Evolutionary conservation across 2,888 invertebrate genomes (phyloP).

Genomic region (Luperina testacea): DNA sequence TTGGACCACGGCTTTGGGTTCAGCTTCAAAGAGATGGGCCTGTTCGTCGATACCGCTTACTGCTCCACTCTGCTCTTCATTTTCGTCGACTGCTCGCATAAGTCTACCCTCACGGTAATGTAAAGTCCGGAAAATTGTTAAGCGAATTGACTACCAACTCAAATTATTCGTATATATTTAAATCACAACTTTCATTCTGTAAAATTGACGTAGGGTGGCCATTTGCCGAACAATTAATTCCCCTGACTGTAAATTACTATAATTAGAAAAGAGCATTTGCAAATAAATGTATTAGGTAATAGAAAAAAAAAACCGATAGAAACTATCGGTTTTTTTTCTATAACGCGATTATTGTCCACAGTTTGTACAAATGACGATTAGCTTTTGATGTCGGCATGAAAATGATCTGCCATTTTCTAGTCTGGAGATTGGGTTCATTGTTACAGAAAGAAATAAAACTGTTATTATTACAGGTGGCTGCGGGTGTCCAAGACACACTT

Average conservation of each 20-base stretch:
- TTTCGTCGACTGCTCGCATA: conserved; percentile 92
- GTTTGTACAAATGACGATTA: background rate
- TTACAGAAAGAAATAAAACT: background rate
- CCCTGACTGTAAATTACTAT: background rate
- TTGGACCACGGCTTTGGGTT: conserved; percentile 92
- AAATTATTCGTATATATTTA: background rate
- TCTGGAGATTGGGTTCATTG: background rate
- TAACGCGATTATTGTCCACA: background rate
- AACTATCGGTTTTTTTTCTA: too few relatives aligned
- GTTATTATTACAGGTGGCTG: conserved; percentile 87
- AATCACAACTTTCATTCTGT: background rate
- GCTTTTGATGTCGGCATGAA: background rate
- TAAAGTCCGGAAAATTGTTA: background rate
- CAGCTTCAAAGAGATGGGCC: conserved; percentile 92
- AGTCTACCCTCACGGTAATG: conserved; percentile 89
- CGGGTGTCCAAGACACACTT: conserved; percentile 91
- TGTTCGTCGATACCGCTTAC: conserved; percentile 91
- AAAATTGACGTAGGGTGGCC: background rate
- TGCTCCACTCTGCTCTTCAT: conserved; percentile 91
- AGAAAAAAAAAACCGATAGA: background rate
- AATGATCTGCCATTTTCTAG: background rate
- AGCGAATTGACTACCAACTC: background rate
- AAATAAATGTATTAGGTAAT: background rate
- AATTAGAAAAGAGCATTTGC: background rate
- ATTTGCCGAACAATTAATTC: background rate